Conservation (phyloP, 1,140 invertebrate species). For the Bombus balteatus region DNA sequence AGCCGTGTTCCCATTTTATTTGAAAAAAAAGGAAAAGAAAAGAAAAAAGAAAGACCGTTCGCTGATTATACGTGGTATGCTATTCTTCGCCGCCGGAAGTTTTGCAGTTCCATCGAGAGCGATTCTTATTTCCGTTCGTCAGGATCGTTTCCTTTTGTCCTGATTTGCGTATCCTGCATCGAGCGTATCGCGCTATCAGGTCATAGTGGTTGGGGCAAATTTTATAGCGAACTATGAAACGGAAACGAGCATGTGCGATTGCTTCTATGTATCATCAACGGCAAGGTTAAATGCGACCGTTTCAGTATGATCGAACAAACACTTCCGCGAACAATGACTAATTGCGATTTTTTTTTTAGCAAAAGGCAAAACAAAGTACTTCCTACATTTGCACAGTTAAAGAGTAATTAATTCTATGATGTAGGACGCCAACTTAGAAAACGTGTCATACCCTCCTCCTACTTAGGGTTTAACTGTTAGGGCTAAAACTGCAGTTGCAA, state of each 20-base stretch:
- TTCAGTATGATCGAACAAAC: not conserved
- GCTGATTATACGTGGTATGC: not conserved
- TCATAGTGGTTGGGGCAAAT: not conserved
- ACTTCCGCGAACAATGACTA: constrained; percentile 8
- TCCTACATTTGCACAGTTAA: not conserved
- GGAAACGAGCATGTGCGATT: constrained; percentile 14
- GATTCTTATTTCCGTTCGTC: constrained; percentile 9
- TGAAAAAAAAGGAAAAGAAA: not conserved
- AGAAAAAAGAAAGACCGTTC: too few relatives aligned
- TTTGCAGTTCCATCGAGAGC: not conserved
- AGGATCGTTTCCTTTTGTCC: not conserved
- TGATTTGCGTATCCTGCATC: not conserved
- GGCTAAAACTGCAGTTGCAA: not conserved
- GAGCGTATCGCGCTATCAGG: not conserved
- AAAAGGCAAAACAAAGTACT: not conserved
- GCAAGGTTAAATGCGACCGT: not conserved
- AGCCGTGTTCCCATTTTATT: not conserved
- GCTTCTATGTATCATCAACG: not conserved
- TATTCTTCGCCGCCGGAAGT: not conserved
- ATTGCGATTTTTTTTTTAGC: not conserved
- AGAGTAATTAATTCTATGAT: not conserved
- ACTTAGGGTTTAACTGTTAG: not conserved
- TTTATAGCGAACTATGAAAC: constrained; percentile 4
- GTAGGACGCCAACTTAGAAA: not conserved
- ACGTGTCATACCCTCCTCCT: not conserved